Conservation (phyloP, 2,113 vertebrate genomes). For the Lycaon pictus region DNA sequence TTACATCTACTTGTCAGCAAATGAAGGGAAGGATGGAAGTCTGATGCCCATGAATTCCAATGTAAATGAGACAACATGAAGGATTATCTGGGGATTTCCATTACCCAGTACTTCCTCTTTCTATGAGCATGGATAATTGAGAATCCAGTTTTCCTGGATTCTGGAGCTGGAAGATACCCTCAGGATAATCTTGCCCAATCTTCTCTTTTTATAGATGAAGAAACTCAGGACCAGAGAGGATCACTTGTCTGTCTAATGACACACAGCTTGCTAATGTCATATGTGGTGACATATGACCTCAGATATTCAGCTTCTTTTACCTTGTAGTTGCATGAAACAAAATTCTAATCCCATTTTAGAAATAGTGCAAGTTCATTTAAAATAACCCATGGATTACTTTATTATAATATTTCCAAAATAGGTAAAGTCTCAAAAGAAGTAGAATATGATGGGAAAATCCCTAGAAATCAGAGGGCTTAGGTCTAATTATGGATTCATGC, state of each 20-base stretch:
- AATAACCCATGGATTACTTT: background rate
- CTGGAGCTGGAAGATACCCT: background rate
- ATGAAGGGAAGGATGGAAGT: background rate
- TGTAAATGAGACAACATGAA: background rate
- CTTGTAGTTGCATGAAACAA: background rate
- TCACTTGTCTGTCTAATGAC: background rate
- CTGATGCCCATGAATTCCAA: background rate
- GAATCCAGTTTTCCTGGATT: background rate
- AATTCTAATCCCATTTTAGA: background rate
- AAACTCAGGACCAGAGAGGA: background rate
- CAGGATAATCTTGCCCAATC: background rate
- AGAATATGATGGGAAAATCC: background rate
- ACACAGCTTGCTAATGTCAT: background rate
- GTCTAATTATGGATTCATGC: background rate
- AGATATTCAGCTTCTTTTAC: background rate
- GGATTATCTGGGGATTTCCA: constrained; percentile 59
- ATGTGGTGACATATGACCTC: background rate
- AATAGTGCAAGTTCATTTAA: background rate
- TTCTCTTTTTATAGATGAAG: background rate
- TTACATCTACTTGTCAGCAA: constrained; percentile 40
- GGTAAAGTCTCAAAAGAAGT: background rate
- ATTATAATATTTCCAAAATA: background rate
- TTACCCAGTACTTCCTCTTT: background rate
- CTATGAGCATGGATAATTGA: constrained; percentile 32
- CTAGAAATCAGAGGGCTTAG: background rate